Percentiles rank a stretch among this genome's conserved stretches.
Evolutionary conservation across 1,140 invertebrate species (phyloP).

Genomic region (Mycetomoellerius zeteki): DNA sequence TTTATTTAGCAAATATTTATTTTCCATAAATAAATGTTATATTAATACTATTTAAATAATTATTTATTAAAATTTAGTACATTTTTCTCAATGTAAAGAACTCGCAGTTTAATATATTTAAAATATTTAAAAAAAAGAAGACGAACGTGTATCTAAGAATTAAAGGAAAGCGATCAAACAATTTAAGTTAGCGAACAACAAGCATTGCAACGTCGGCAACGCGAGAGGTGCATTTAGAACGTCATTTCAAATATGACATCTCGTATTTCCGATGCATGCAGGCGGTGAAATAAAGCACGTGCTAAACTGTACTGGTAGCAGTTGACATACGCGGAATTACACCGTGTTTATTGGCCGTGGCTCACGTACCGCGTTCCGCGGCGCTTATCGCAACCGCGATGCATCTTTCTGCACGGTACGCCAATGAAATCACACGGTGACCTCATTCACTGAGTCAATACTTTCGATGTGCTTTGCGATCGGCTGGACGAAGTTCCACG

Average conservation of each 20-base stretch:
- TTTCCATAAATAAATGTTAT: too few relatives aligned
- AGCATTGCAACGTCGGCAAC: not conserved
- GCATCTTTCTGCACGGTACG: conserved; percentile 59
- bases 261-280: conserved; percentile 52
- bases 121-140: not conserved
- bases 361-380: conserved; percentile 65
- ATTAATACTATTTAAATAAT: too few relatives aligned
- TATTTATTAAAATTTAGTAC: too few relatives aligned
- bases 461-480: conserved; percentile 64
- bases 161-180: not conserved
- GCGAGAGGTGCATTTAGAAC: conserved; percentile 12
- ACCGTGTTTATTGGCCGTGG: conserved; percentile 31
- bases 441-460: conserved; percentile 74
- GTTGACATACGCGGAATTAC: conserved; percentile 68
- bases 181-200: not conserved
- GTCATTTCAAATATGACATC: conserved; percentile 25
- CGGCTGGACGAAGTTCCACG: conserved; percentile 49
- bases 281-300: conserved; percentile 60
- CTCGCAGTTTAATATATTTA: too few relatives aligned
- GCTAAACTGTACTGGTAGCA: conserved; percentile 55
- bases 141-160: not conserved
- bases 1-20: too few relatives aligned
- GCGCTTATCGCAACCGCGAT: conserved; percentile 67
- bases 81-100: too few relatives aligned
- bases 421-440: conserved; percentile 74